Evolutionary conservation across 2,888 invertebrate species (phyloP), one percentile per base, ranked within the genome.

Genomic region (Cistogaster globosa): DNA sequence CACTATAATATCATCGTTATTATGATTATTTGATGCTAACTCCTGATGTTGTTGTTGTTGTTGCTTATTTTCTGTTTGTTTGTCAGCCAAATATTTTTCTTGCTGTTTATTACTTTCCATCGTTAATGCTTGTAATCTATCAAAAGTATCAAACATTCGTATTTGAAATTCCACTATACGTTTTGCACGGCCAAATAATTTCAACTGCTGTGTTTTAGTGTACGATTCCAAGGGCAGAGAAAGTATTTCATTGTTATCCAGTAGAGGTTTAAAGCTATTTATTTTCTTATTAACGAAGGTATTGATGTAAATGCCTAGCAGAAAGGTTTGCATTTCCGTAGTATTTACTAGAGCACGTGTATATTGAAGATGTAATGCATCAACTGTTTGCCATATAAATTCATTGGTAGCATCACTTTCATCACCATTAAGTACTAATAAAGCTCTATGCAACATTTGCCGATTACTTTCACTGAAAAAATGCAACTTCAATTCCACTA

Each of bases 131-230:
- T 92, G 91, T 55, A 92, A 62, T 2, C 89, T 90, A 38, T 90
- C 88, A n/a, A 91, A 90, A 1, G 91, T 91, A 55, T 91, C 89
- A 8, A 89, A 88, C 88, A 92, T 88, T 1, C 90, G 89, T 42
- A 90, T 90, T 7, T 91, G 91, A 53, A 91, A 89, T 16, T 90
- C 89, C 0, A 88, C 87, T 5, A 91, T 86, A 42, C 89, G 87
- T 3, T 89, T 88, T 5, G 91, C 87, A 22, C 90, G 89, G 4
- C 84, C 88, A 74, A 92, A 92, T 3, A 92, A 83, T 5, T 88
- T 84, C 0, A 84, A 87, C 32, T 86, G 79, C 18, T 82, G 45
- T 2, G 38, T 55, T 0, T 80, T 80, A 20, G 26, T 68, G n/a
- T 42, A 4, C 9, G 69, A 71, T 32, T 72, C 71, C 11, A 51